Evolutionary conservation across 2,113 vertebrate species (phyloP).

Genomic region (Pomatostomus ruficeps): DNA sequence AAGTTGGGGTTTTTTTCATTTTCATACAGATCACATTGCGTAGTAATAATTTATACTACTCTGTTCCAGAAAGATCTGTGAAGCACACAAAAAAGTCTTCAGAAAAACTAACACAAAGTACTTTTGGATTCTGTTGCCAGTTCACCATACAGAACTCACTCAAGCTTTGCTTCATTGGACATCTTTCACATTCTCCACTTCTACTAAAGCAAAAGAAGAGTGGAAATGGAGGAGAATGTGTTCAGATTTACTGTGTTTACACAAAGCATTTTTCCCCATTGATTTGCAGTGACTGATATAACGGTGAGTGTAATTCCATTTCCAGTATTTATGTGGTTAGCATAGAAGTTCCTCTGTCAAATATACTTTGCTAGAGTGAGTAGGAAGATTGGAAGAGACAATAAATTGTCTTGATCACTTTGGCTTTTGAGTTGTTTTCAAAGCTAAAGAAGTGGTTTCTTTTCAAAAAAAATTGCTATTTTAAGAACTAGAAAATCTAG

Average conservation of each 20-base stretch:
- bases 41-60: not conserved
- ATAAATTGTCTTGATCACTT: not conserved
- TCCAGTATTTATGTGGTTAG: not conserved
- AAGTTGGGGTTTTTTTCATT: fast-evolving
- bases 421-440: not conserved
- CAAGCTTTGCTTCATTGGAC: not conserved
- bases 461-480: not conserved
- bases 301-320: conserved; percentile 8
- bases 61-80: not conserved
- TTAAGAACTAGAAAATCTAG: not conserved
- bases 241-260: not conserved
- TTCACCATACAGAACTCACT: not conserved
- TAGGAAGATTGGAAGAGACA: not conserved
- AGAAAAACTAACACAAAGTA: not conserved
- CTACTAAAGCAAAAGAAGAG: not conserved
- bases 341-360: not conserved
- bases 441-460: not conserved
- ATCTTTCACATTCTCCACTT: not conserved
- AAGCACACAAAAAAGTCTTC: not conserved
- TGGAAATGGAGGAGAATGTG: not conserved
- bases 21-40: not conserved
- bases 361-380: not conserved
- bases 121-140: not conserved
- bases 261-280: not conserved
- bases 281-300: not conserved